Percentiles rank a stretch among this genome's conserved stretches.
These are phyloP conservation scores for Chloroclystis v-ata DNA, from an alignment of 2,888 invertebrate species.

Conservation along the genomic window DNA sequence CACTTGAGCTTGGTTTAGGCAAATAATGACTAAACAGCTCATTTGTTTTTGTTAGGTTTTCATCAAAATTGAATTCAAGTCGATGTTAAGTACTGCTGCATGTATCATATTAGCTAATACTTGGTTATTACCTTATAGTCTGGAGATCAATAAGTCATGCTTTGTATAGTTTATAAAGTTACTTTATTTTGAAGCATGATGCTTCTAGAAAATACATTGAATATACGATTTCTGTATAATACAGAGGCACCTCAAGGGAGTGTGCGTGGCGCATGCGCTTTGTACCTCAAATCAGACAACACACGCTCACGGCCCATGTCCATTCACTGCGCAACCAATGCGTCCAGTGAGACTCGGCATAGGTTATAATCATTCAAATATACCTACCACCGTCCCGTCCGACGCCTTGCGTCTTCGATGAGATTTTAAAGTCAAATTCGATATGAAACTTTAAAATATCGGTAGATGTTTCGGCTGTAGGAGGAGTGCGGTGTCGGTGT, in stretches of 20 bases:
- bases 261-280: slow-evolving; percentile 71
- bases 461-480: slow-evolving; percentile 48
- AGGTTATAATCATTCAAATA: slow-evolving; percentile 59
- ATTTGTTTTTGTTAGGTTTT: neutral
- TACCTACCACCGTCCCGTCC: slow-evolving; percentile 41
- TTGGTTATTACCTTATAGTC: no score
- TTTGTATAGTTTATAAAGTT: neutral
- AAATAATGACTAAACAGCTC: neutral
- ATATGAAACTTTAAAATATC: slow-evolving; percentile 70
- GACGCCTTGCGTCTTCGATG: slow-evolving; percentile 51
- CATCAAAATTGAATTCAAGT: no score
- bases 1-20: slow-evolving; percentile 13
- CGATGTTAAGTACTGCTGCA: no score
- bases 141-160: no score
- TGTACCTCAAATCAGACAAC: slow-evolving; percentile 49
- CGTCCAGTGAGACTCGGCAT: slow-evolving; percentile 43
- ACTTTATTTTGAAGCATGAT: slow-evolving; percentile 32
- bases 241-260: slow-evolving; percentile 43
- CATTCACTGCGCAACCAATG: slow-evolving; percentile 71
- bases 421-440: slow-evolving; percentile 74
- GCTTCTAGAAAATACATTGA: slow-evolving; percentile 32
- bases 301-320: slow-evolving; percentile 33
- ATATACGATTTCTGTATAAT: slow-evolving; percentile 34
- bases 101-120: no score
- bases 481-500: slow-evolving; percentile 32